Evolutionary conservation across 1,140 invertebrate species (phyloP), one percentile per base, ranked within the genome.

Genomic region (Temnothorax curvispinosus): DNA sequence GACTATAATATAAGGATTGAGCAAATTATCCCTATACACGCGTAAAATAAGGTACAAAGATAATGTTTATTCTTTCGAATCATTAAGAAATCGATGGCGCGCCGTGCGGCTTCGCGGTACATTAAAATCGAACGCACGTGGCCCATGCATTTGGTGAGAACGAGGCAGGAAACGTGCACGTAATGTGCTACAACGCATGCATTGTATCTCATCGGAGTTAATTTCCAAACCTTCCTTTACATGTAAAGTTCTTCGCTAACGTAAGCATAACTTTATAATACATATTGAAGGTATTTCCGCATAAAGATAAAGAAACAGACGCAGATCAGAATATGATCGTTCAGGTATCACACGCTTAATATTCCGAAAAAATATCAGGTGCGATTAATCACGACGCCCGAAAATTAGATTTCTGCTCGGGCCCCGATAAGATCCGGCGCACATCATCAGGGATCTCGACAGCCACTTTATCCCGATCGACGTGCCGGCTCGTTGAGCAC

Each of bases 401-500:
- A 72, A 56, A 89, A 84, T 78, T 72, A 86, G 84, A 76, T 89
- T 87, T 85, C 90, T 81, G 50, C 50, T 75, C 41, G 65, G 64
- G 64, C 75, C 75, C 52, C 35, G 89, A 90, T 90, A 87, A 87
- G 87, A 89, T 90, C 74, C 67, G 72, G 56, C 75, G 69, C 72
- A 54, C 69, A 89, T 89, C 88, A 90, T 90, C 87, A 77, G 69
- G 44, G 71, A 90, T 90, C 89, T 77, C 87, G 90, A 91, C 89
- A 88, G 90, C 82, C 89, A 88, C 89, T 91, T 91, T 91, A 91
- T 91, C 67, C 87, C 89, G 82, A 88, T 90, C 90, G 87, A 75
- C 69, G 77, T 86, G 87, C 52, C 44, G 50, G 60, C 21, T 87
- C 69, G 86, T 44, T 56, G 82, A 89, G 89, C 81, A 91, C 89